Conservation (phyloP, 2,888 invertebrate species). For the Ichneumoninae sp. region DNA sequence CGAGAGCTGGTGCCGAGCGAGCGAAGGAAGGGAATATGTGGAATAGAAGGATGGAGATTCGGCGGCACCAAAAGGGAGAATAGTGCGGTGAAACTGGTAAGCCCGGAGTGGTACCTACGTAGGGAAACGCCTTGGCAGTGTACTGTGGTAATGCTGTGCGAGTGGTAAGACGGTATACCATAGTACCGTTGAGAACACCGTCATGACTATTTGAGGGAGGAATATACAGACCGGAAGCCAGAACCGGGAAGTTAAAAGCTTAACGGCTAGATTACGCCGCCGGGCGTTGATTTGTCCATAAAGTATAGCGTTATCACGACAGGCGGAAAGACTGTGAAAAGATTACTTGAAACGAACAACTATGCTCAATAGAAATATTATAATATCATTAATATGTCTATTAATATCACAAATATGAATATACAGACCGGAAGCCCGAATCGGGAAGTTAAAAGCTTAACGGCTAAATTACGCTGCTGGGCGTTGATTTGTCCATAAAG, state of each 20-base stretch:
- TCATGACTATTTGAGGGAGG: conserved; percentile 28
- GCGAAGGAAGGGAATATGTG: not conserved
- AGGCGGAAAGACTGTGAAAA: no score
- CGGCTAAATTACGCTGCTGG: not conserved
- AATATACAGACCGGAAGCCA: conserved; percentile 12
- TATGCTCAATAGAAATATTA: no score
- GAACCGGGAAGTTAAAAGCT: conserved; percentile 11
- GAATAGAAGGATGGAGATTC: conserved; percentile 1
- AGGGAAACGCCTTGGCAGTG: conserved; percentile 40
- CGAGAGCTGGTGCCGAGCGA: not conserved
- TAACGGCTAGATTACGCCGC: conserved; percentile 4
- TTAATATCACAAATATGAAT: not conserved
- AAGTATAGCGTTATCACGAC: no score
- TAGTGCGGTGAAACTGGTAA: conserved; percentile 33
- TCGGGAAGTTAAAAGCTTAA: conserved; percentile 11
- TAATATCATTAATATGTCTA: no score
- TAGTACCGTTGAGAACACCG: conserved; percentile 26
- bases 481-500: not conserved
- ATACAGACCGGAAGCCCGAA: conserved; percentile 12
- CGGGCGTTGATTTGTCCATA: not conserved
- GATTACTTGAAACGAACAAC: no score
- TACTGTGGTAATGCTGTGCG: conserved; percentile 27
- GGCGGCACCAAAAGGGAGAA: conserved; percentile 1
- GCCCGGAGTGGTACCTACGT: conserved; percentile 34
- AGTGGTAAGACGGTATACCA: conserved; percentile 16